Evolutionary conservation across 2,888 invertebrate species (phyloP).

Genomic region (Mellilla xanthometata): DNA sequence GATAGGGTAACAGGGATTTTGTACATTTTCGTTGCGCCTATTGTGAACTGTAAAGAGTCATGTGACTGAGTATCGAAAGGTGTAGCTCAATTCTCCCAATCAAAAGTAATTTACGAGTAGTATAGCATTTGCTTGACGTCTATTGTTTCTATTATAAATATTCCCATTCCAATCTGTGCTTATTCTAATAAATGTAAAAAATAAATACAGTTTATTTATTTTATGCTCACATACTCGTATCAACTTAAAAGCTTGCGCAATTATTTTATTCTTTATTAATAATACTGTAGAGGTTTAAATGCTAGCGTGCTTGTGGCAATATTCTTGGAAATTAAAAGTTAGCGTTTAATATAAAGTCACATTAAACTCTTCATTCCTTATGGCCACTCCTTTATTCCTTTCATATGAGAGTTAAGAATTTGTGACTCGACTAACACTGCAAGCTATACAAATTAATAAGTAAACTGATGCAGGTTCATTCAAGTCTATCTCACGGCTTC

Average conservation of each 20-base stretch:
- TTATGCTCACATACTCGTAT: background rate
- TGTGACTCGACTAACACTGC: too few species aligned
- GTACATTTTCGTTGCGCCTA: slow-evolving; percentile 10
- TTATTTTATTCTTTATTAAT: slow-evolving; percentile 2
- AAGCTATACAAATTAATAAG: too few species aligned
- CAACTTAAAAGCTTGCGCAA: slow-evolving; percentile 1
- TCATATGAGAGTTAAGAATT: too few species aligned
- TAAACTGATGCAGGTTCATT: background rate
- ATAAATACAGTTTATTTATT: too few species aligned
- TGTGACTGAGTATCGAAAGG: slow-evolving; percentile 53
- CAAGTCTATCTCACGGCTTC: background rate
- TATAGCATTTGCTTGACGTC: slow-evolving; percentile 53
- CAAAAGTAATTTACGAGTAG: slow-evolving; percentile 66
- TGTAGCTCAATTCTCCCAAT: slow-evolving; percentile 75
- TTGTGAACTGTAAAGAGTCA: slow-evolving; percentile 32
- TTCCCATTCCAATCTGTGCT: too few species aligned
- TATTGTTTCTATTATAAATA: slow-evolving; percentile 38
- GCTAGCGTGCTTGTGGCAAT: background rate
- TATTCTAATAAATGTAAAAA: too few species aligned
- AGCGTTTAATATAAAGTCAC: slow-evolving; percentile 8
- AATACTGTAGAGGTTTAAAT: background rate
- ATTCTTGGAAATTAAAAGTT: slow-evolving; percentile 6
- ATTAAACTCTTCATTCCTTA: background rate
- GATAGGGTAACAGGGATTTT: too few species aligned
- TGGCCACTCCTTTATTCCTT: too few species aligned